phyloP scores from a whole-genome alignment of 2,888 invertebrate species.

The Hemithea aestivaria region DNA sequence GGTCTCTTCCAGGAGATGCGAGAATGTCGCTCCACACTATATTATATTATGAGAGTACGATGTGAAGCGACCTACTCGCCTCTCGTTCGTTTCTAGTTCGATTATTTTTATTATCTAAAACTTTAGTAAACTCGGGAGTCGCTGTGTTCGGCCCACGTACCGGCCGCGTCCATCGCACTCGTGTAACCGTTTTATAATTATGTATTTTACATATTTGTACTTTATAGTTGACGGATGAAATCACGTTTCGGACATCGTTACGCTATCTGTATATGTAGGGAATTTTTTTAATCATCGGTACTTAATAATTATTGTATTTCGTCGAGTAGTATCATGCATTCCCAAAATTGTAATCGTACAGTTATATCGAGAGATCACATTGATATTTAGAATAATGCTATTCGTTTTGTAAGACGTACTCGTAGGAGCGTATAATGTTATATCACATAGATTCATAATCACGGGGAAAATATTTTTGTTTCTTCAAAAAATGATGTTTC shows the following conservation, averaged over 20 bases:
- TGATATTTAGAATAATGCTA: slow-evolving; percentile 71
- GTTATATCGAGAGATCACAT: slow-evolving; percentile 66
- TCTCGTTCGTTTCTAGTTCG: slow-evolving; percentile 38
- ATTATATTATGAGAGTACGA: too few species aligned
- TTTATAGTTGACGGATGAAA: slow-evolving; percentile 47
- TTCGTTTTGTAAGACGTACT: slow-evolving; percentile 72
- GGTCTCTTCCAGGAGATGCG: slow-evolving; percentile 11
- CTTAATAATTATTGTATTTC: slow-evolving; percentile 73
- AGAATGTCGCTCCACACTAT: neutral
- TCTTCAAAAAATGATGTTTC: slow-evolving; percentile 40
- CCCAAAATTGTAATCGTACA: slow-evolving; percentile 73
- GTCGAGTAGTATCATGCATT: slow-evolving; percentile 75
- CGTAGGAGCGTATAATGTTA: slow-evolving; percentile 58
- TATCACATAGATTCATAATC: slow-evolving; percentile 65
- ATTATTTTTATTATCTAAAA: slow-evolving; percentile 74
- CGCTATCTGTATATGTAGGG: slow-evolving; percentile 65
- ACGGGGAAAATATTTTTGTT: slow-evolving; percentile 53
- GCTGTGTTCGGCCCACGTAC: slow-evolving; percentile 30
- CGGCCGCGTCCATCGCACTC: slow-evolving; percentile 33
- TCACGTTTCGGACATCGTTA: slow-evolving; percentile 49
- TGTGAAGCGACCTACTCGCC: neutral
- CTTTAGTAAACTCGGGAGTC: slow-evolving; percentile 46
- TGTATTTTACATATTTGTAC: slow-evolving; percentile 56
- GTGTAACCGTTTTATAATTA: slow-evolving; percentile 36
- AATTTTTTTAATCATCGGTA: slow-evolving; percentile 69